Conservation (phyloP, 64 coral and sea anemone genomes). For the Pocillopora damicornis region DNA sequence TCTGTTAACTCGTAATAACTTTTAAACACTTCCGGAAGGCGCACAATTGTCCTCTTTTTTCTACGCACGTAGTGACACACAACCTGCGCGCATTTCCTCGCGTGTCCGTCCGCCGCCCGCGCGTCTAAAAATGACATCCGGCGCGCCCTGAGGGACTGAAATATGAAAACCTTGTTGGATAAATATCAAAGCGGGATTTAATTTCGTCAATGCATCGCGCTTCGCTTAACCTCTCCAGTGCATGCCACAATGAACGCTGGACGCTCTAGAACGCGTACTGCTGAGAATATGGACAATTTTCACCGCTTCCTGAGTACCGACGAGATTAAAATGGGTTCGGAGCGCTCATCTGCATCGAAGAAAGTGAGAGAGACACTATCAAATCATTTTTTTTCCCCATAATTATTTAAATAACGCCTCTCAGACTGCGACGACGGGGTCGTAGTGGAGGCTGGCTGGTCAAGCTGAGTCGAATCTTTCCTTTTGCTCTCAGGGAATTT, state of each 20-base stretch:
- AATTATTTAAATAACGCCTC: conserved; percentile 44
- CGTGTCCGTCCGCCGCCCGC: conserved; percentile 27
- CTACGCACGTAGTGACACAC: background rate
- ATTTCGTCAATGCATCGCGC: conserved; percentile 41
- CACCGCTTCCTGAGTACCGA: conserved; percentile 29
- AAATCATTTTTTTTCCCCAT: background rate
- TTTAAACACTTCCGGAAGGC: conserved; percentile 3
- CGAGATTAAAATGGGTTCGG: conserved; percentile 58
- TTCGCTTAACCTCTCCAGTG: conserved; percentile 14
- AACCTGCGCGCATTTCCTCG: background rate
- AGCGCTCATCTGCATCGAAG: conserved; percentile 74
- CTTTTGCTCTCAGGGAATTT: conserved; percentile 62
- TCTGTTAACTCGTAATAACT: conserved; percentile 1
- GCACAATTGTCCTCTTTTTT: background rate
- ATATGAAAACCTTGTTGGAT: conserved; percentile 32
- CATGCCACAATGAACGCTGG: conserved; percentile 24
- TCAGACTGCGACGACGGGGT: background rate
- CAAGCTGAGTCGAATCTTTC: background rate
- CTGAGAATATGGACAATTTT: conserved; percentile 21
- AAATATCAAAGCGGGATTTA: conserved; percentile 24
- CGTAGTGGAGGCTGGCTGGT: background rate
- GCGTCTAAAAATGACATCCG: conserved; percentile 19
- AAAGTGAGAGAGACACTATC: conserved; percentile 27
- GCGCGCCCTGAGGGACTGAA: conserved; percentile 22
- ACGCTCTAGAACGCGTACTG: background rate